Conservation (phyloP, 2,888 invertebrate species). For the Harpagoxenus sublaevis region DNA sequence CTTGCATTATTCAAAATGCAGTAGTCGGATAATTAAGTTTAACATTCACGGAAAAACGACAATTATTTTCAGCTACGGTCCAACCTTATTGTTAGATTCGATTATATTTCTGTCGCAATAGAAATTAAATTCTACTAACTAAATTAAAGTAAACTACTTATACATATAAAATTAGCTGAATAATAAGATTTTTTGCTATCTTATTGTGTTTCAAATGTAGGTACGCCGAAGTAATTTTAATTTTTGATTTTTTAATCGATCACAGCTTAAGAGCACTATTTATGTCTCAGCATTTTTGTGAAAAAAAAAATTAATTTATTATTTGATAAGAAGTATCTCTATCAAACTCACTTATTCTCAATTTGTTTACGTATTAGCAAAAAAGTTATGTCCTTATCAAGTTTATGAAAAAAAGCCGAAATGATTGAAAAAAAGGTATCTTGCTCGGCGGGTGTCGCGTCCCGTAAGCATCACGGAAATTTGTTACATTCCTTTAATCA, state of each 20-base stretch:
- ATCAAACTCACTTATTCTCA: background rate
- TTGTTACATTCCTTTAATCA: slow-evolving; percentile 27
- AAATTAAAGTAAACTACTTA: background rate
- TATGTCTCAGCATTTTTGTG: background rate
- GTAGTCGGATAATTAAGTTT: slow-evolving; percentile 12
- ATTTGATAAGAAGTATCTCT: background rate
- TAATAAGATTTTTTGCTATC: background rate
- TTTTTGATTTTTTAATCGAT: background rate
- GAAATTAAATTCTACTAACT: background rate
- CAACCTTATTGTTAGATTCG: background rate
- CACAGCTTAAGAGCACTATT: background rate
- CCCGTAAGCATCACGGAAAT: background rate
- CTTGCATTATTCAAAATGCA: background rate
- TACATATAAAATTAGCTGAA: background rate
- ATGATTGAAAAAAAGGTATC: background rate
- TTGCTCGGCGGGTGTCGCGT: background rate
- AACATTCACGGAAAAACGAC: background rate
- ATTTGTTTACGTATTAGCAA: background rate
- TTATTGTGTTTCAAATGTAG: background rate
- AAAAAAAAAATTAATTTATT: background rate
- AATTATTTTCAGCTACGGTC: background rate
- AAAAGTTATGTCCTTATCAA: background rate
- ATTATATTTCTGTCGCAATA: background rate
- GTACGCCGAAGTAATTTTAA: background rate
- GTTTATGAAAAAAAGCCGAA: too few relatives aligned